A percentile compares a stretch with the other conserved stretches of the same genome.
Conservation (phyloP, 2,113 vertebrate genomes). For the Callipepla californica region DNA sequence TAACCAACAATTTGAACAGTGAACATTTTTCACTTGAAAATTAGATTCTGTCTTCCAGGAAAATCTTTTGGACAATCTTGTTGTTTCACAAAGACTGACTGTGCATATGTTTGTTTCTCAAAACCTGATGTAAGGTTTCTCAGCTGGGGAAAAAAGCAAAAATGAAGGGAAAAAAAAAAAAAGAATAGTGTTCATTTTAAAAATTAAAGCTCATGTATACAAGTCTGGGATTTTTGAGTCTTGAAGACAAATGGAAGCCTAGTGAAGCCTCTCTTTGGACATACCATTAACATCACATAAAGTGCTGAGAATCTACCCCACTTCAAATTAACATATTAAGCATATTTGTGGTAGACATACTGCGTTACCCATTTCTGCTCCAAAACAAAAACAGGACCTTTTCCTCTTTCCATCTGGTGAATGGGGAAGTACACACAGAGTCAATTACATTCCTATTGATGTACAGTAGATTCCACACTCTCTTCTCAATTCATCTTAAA, state of each 20-base stretch:
- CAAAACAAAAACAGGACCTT: background rate
- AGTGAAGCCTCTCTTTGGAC: background rate
- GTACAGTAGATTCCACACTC: rapidly evolving
- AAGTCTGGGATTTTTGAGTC: background rate
- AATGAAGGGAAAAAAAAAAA: background rate
- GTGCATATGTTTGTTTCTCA: background rate
- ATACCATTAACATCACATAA: background rate
- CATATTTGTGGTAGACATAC: background rate
- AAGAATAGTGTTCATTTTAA: background rate
- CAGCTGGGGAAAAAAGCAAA: background rate
- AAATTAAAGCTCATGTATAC: background rate
- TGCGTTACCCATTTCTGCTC: background rate
- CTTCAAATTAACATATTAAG: background rate
- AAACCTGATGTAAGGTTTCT: background rate
- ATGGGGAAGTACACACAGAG: background rate
- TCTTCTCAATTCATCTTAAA: rapidly evolving
- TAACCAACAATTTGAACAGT: background rate
- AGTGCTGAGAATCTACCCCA: background rate
- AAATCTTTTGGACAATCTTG: background rate
- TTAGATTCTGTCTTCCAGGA: background rate
- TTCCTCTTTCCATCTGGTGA: background rate
- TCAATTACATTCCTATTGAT: background rate
- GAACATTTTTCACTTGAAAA: background rate
- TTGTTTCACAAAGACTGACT: background rate
- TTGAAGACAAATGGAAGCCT: background rate